These are phyloP conservation scores for Diadromus collaris DNA, from an alignment of 2,888 invertebrate genomes.

Conservation along the genomic window DNA sequence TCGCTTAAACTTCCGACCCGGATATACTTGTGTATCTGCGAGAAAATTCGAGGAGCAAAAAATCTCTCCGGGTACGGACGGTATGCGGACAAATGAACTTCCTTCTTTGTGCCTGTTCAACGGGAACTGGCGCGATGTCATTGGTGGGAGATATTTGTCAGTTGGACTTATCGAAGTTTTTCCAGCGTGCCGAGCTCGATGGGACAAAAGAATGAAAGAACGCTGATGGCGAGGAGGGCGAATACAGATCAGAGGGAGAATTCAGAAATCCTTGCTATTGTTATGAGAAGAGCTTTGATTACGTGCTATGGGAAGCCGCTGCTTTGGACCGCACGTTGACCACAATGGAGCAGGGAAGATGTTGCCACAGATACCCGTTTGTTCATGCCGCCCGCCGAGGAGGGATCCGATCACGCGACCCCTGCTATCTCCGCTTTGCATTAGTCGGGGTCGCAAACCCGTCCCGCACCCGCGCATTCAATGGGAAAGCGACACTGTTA, in stretches of 20 bases:
- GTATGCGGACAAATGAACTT: slow-evolving; percentile 18
- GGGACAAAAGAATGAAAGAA: not conserved
- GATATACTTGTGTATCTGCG: slow-evolving; percentile 2
- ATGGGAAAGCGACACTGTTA: slow-evolving; percentile 64
- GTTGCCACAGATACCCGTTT: slow-evolving; percentile 59
- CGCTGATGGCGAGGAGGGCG: not conserved
- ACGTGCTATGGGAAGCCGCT: slow-evolving; percentile 30
- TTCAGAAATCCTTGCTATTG: slow-evolving; percentile 28
- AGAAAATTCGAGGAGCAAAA: not conserved
- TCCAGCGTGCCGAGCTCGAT: not conserved
- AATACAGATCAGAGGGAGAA: slow-evolving; percentile 14
- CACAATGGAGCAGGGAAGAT: slow-evolving; percentile 51
- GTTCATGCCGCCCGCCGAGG: slow-evolving; percentile 44
- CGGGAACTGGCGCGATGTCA: not conserved
- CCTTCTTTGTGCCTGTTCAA: not conserved
- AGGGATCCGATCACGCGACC: slow-evolving; percentile 53
- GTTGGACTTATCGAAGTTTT: not conserved
- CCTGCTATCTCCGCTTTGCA: slow-evolving; percentile 60
- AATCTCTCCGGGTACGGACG: not conserved
- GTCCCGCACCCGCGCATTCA: slow-evolving; percentile 32
- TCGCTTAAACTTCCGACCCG: slow-evolving; percentile 24
- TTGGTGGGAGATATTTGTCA: not conserved
- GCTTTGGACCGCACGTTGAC: slow-evolving; percentile 25
- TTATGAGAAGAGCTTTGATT: slow-evolving; percentile 33
- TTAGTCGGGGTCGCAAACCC: slow-evolving; percentile 50